Evolutionary conservation across 2,888 invertebrate genomes (phyloP).

Genomic region (Trachelus iudaicus): DNA sequence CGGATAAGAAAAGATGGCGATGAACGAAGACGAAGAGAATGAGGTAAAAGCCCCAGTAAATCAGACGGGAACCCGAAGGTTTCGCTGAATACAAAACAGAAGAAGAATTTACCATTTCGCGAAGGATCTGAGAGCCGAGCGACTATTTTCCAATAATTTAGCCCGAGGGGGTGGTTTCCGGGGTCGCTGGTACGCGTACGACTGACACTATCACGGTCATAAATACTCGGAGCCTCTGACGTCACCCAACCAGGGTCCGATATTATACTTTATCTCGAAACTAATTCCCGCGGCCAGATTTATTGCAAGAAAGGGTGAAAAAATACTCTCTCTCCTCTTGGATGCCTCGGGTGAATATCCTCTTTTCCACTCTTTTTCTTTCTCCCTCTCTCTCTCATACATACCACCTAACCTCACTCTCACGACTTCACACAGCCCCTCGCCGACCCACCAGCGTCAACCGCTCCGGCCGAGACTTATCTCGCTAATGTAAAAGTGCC

Average conservation of each 20-base stretch:
- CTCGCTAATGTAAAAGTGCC: conserved; percentile 60
- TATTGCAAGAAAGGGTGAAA: conserved; percentile 65
- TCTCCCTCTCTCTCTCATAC: conserved; percentile 14
- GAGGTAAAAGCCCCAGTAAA: conserved; percentile 35
- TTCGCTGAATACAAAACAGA: conserved; percentile 53
- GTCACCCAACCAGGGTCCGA: conserved; percentile 63
- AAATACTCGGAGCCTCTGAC: conserved; percentile 65
- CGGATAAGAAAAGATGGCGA: background rate
- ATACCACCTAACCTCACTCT: conserved; percentile 15
- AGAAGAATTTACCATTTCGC: conserved; percentile 40
- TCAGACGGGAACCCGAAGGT: conserved; percentile 46
- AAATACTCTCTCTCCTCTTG: conserved; percentile 39
- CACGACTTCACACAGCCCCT: background rate
- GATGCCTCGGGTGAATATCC: background rate
- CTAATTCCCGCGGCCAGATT: conserved; percentile 66
- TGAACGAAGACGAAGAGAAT: conserved; percentile 10
- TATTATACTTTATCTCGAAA: conserved; percentile 67
- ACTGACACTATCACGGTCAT: conserved; percentile 65
- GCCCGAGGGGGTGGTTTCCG: conserved; percentile 22
- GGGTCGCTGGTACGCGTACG: conserved; percentile 48
- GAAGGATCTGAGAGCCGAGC: conserved; percentile 27
- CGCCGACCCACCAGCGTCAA: conserved; percentile 1
- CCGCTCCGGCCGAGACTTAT: conserved; percentile 44
- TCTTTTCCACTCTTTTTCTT: conserved; percentile 15
- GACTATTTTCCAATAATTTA: conserved; percentile 65